Base-by-base conservation (phyloP, 1,140 invertebrate genomes). In the Drusus annulatus region DNA sequence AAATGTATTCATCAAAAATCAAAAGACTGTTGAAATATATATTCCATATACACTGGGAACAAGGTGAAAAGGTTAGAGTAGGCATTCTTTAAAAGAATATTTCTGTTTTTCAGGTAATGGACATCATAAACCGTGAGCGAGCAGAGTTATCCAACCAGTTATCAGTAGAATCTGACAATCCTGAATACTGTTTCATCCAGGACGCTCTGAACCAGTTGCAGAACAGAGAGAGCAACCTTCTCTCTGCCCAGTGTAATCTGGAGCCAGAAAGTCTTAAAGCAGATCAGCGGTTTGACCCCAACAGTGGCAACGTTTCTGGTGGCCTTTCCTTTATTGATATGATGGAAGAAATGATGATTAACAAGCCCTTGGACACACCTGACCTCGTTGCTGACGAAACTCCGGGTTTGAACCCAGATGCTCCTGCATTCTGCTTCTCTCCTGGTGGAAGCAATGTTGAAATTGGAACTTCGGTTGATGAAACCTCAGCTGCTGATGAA, bases 171-270 rank as follows among this genome's bases (percentile, higher is more conserved):
- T 91, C 93, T 78, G 92, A 95, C 82, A 93, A 92, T 81, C 94
- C 96, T 2, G 97, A 98, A 89, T 91, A 93, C 83, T 93, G 94
- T 84, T 98, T 97, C 85, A 93, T 98, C 81, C 92, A 97, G 85
- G 92, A 96, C 87, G 96, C 96, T 45, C 87, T 96, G 19, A 84
- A 90, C 25, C 90, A 93, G 84, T 88, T 96, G 8, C 87, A 90
- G 76, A 86, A 89, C 83, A 86, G 91, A 83, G 87, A 87, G 84
- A 76, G 21, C 31, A 21, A 19, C 56, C 63, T 82, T 23, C 74
- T 71, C 8, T 21, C 76, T 21, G 19, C 28, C 7, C 73, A 75
- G 31, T 58, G 13, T 21, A 50, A 68, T 15, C 3, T 68, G 1
- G 51, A 21, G 19, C 56, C 36, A 50, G 36, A 50, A 56, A 16